Conservation (phyloP, 2,888 invertebrate species). For the Lasioglossum villosulum region DNA sequence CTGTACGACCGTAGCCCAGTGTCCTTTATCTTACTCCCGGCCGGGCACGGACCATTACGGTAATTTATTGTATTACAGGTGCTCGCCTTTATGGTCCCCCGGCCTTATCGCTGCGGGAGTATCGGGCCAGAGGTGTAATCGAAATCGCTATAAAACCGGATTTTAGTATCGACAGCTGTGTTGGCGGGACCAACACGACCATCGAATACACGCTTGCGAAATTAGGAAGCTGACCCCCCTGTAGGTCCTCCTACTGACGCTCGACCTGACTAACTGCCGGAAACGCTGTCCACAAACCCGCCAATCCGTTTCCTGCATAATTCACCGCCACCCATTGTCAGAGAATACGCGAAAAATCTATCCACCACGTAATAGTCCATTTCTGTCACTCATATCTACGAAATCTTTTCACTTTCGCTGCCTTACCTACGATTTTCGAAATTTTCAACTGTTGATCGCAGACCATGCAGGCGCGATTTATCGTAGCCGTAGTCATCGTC, state of each 20-base stretch:
- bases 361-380: neutral
- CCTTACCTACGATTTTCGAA: neutral
- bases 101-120: constrained; percentile 58
- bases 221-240: constrained; percentile 29
- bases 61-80: constrained; percentile 74
- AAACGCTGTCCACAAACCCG: neutral
- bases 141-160: constrained; percentile 65
- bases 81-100: constrained; percentile 51
- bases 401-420: neutral
- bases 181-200: neutral
- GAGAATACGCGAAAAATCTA: neutral
- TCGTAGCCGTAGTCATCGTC: constrained; percentile 20
- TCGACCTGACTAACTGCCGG: constrained; percentile 17
- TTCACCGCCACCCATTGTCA: constrained; percentile 13
- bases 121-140: constrained; percentile 54
- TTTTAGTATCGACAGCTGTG: constrained; percentile 61
- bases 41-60: constrained; percentile 71
- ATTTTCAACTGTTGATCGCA: constrained; percentile 21
- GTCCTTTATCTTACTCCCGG: constrained; percentile 68
- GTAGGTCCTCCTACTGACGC: neutral
- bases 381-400: neutral
- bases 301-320: neutral
- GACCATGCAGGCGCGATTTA: constrained; percentile 15
- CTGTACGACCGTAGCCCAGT: constrained; percentile 68
- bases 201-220: constrained; percentile 19